Base-by-base conservation (phyloP, 2,113 vertebrate species). In the Triplophysa siluroides region DNA sequence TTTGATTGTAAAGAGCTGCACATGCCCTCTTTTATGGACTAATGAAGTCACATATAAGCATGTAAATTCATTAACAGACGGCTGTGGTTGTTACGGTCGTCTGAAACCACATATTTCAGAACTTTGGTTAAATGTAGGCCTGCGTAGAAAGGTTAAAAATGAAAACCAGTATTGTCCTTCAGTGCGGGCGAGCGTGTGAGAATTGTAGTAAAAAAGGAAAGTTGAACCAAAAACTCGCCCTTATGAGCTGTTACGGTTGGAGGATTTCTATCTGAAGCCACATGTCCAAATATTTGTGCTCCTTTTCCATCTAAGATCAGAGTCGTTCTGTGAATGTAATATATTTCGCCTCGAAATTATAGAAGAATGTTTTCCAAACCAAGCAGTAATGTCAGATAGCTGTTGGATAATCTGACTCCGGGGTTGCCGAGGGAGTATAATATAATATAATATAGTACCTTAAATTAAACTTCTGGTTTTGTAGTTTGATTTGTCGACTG, bases 241-340 rank as follows among this genome's bases (percentile, higher is more conserved):
- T 82, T 77, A 83, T 84, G 84, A 79, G 47, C 50, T 75, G 63
- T 72, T 66, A 77, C 43, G 76, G 74, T 83, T 80, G 41, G 78
- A 77, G 54, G 68, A 78, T 54, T 61, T 71, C 60, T 63, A 58
- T 82, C 76, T 70, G 47, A 4, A 78, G 78, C 87, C 83, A 86
- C 87, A 83, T 63, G 29, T 86, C 79, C 67, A 85, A 88, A 90
- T 88, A 84, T 88, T 89, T 88, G 80, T 65, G 79, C 85, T 82
- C 66, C 67, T 78, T 80, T 83, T 62, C 56, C 71, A 83, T 88
- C 82, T 83, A 72, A 89, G 87, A 89, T 78, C 68, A 79, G 87
- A 89, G 87, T 88, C 70, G 54, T 84, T 86, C 83, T 77, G 75
- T 86, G 78, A 81, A 85, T 79, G 81, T 84, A 41, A 67, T 68